These are phyloP conservation scores for Toxotes chatareus DNA, from an alignment of 2,113 vertebrate species.

Conservation along the genomic window DNA sequence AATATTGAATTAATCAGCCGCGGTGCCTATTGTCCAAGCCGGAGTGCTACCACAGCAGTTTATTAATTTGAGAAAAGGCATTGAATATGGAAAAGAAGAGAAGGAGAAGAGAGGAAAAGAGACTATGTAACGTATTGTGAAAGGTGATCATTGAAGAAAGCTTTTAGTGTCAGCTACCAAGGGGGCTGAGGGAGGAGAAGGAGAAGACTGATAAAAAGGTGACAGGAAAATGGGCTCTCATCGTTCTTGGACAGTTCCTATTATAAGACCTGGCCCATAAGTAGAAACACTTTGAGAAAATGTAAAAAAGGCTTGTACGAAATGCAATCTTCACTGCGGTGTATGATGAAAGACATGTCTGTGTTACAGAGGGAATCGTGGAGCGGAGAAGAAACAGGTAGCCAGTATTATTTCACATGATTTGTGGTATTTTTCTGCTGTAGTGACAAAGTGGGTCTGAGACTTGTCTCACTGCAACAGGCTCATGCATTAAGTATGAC, in stretches of 20 bases:
- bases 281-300: constrained; percentile 46
- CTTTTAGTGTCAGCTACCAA: constrained; percentile 67
- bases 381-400: constrained; percentile 43
- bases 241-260: constrained; percentile 43
- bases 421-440: constrained; percentile 70
- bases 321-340: constrained; percentile 22
- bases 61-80: constrained; percentile 64
- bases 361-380: constrained; percentile 11
- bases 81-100: constrained; percentile 33
- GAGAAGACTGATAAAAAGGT: constrained; percentile 63
- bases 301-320: constrained; percentile 23
- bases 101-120: constrained; percentile 20
- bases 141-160: constrained; percentile 68
- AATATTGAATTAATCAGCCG: constrained; percentile 72
- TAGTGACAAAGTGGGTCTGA: constrained; percentile 61
- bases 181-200: constrained; percentile 32
- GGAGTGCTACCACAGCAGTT: constrained; percentile 69
- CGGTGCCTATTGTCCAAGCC: constrained; percentile 62
- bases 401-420: constrained; percentile 61
- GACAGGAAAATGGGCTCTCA: constrained; percentile 69
- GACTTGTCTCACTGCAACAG: constrained; percentile 81
- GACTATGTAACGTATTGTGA: constrained; percentile 46
- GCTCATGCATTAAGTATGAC: constrained; percentile 81
- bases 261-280: constrained; percentile 13
- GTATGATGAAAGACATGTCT: constrained; percentile 44